Base-by-base conservation (phyloP, 2,113 vertebrate species). In the Chlamydotis undulata region DNA sequence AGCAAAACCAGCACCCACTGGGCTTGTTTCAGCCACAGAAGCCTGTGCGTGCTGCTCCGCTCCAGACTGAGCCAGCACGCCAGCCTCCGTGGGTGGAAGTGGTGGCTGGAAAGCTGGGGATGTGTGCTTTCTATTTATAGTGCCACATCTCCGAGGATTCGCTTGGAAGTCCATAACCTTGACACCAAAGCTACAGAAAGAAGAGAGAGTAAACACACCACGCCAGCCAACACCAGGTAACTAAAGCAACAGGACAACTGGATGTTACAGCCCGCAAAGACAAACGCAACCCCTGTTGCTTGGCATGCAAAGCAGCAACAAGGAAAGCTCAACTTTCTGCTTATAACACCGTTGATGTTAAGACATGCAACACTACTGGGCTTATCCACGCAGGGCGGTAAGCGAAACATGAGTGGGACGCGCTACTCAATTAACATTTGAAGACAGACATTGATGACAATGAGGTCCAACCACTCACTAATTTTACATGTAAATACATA, bases 61-160 rank as follows among this genome's bases (percentile, higher is more conserved):
- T 31, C 75, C 93, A 35, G 96, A 69, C 93, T 98, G 98, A 89
- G 97, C 96, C 88, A 96, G 97, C 92, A 92, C 89, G 95, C 96
- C 95, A 97, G 98, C 98, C 98, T 99, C 99, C 68, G 98, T 97
- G 61, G 99, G 99, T 86, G 99, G 99, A 94, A 99, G 98, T n/a
- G 99, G 99, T 15, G 99, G 99, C 97, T 99, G 99, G 98, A 99
- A 99, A 98, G 99, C 98, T 7, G 99, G 99, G 90, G 99, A 99
- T 69, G 98, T 98, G 97, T 99, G 99, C 98, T 99, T 99, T 99
- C 99, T 99, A 98, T 96, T 99, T 98, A 99, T 97, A 95, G 99
- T 99, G 98, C 98, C 98, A 98, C 98, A 98, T 98, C 99, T 98
- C 98, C 99, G 99, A 23, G 98, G 97, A 87, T 98, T 98, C 81